These are phyloP conservation scores for Neomonachus schauinslandi DNA, from an alignment of 2,113 vertebrate genomes.

Conservation along the genomic window DNA sequence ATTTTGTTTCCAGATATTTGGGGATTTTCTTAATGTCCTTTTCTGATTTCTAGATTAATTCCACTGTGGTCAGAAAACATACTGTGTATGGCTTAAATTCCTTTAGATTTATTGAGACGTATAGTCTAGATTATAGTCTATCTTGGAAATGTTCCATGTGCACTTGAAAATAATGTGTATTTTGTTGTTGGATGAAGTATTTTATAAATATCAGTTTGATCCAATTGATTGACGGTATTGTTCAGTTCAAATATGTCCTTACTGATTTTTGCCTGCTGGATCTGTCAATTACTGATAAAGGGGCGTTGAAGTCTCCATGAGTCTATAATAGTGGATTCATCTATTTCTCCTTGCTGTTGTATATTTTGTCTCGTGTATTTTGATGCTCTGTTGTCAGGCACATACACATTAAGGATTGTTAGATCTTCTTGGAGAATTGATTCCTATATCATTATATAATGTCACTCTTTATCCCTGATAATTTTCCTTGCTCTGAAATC, in stretches of 20 bases:
- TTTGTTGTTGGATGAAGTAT: background rate
- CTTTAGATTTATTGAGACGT: background rate
- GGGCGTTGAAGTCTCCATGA: background rate
- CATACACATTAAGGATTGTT: background rate
- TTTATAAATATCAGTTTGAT: background rate
- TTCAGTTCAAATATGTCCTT: background rate
- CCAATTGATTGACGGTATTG: background rate
- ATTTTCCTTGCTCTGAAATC: conserved; percentile 28
- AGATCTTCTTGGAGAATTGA: background rate
- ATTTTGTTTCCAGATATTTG: background rate
- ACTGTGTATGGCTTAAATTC: background rate
- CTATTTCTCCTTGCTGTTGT: background rate
- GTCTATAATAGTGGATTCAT: background rate
- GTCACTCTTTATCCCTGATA: background rate
- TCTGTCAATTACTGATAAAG: background rate
- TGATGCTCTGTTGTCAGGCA: background rate
- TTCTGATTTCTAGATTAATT: conserved; percentile 26
- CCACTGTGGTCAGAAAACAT: background rate
- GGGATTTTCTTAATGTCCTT: background rate
- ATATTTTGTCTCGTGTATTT: background rate
- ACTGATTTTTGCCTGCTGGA: background rate
- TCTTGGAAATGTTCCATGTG: background rate
- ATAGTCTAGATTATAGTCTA: background rate
- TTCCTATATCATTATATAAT: background rate
- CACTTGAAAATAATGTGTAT: background rate